Evolutionary conservation across 2,113 vertebrate species (phyloP), one percentile per base, ranked within the genome.

Genomic region (Megatriorchis doriae): DNA sequence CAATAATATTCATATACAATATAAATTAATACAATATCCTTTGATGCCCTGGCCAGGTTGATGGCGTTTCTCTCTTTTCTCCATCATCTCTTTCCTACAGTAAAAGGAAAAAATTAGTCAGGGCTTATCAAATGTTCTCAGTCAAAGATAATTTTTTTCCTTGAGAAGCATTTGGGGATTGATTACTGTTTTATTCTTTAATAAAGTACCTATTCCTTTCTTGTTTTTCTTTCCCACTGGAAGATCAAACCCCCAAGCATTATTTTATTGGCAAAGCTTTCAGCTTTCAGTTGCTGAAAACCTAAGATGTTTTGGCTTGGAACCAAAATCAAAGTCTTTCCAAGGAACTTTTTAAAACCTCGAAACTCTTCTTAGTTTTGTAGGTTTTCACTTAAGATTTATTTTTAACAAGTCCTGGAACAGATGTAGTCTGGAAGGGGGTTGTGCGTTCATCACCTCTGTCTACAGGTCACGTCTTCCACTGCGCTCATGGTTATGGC

Each of bases 281-380:
- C 63, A 42, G 75, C 63, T 86, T 90, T 88, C 61, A 47, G 61
- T 71, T 79, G 56, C 65, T 70, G 59, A 74, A 96, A 96, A 74
- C 56, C 14, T 11, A 52, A 91, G 47, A 71, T 32, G 26, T 66
- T 95, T 95, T 92, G 93, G 83, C 81, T 84, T 43, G 32, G 40
- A 79, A 84, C 9, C 83, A 94, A 91, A 94, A 87, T 22, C 21
- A 34, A 93, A 93, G 16, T 36, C 73, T 90, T 95, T 94, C 81
- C 62, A 91, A 81, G 52, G 58, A 91, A 16, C 36, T 36, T 79
- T 94, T 94, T 52, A 79, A 91, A 85, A 47, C 43, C 74, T 80
- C 9, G 0, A 48, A 95, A 87, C 21, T 42, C 25, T 27, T 85
- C 22, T 48, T 71, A 66, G n/a, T 40, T 86, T 75, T 53, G 47